Evolutionary conservation across 2,113 vertebrate genomes (phyloP).

Genomic region (Microcebus jonahi): DNA sequence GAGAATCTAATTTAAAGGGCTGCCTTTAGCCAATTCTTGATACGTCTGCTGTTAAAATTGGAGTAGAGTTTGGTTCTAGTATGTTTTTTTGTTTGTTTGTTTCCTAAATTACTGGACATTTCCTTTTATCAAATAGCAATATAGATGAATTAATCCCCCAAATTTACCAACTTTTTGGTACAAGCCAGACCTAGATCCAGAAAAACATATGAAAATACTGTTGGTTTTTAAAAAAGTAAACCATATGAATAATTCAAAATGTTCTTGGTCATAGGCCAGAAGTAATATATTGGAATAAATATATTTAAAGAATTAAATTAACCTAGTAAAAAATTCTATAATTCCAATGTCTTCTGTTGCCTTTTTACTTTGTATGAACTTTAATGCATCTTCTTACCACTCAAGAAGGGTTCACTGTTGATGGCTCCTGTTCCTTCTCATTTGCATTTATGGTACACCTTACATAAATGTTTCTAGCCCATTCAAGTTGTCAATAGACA

Average conservation of each 20-base stretch:
- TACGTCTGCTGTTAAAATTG: not conserved
- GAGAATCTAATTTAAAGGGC: not conserved
- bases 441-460: not conserved
- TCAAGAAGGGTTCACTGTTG: not conserved
- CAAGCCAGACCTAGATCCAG: not conserved
- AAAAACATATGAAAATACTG: not conserved
- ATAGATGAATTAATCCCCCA: not conserved
- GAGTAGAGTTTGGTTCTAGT: not conserved
- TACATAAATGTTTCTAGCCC: not conserved
- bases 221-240: not conserved
- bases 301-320: not conserved
- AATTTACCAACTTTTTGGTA: not conserved
- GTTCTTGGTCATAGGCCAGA: not conserved
- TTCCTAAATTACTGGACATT: not conserved
- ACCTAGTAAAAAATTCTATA: not conserved
- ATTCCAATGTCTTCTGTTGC: not conserved
- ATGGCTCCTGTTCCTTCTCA: not conserved
- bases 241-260: not conserved
- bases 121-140: not conserved
- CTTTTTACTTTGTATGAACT: not conserved
- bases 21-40: not conserved
- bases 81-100: not conserved
- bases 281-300: not conserved
- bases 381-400: not conserved
- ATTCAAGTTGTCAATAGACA: not conserved